phyloP scores from a whole-genome alignment of 2,888 invertebrate genomes.

The Chouioia cunea region DNA sequence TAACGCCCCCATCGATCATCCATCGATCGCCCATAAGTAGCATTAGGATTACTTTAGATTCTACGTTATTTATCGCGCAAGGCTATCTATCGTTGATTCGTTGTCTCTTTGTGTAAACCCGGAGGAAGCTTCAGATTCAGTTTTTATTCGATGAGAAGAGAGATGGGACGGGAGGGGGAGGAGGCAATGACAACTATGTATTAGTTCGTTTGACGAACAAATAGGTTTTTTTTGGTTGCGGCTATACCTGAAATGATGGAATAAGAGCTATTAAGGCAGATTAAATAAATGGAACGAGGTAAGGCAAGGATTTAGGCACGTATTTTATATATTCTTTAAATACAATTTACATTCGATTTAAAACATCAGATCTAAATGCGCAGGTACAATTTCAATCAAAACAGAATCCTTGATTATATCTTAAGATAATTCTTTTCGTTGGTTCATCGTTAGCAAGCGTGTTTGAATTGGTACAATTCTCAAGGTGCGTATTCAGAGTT shows the following conservation, averaged over 20 bases:
- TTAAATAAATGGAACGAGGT: no score
- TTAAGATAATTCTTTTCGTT: neutral
- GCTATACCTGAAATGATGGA: neutral
- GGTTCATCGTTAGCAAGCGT: slow-evolving; percentile 21
- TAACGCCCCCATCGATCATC: slow-evolving; percentile 61
- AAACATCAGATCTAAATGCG: no score
- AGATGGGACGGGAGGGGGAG: no score
- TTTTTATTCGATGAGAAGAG: neutral
- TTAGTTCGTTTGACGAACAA: slow-evolving; percentile 16
- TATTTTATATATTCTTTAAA: no score
- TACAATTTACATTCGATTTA: no score
- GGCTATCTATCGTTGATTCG: slow-evolving; percentile 17
- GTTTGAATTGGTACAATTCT: slow-evolving; percentile 9
- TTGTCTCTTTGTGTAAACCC: neutral
- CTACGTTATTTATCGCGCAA: slow-evolving; percentile 16
- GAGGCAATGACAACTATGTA: slow-evolving; percentile 11
- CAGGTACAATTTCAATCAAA: no score
- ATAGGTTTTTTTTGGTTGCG: slow-evolving; percentile 8
- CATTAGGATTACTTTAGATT: slow-evolving; percentile 42
- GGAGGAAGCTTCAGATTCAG: neutral
- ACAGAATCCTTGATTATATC: no score
- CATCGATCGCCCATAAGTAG: slow-evolving; percentile 50
- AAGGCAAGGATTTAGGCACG: no score
- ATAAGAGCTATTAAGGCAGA: no score
- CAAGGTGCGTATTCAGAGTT: slow-evolving; percentile 4